Evolutionary conservation across 2,888 invertebrate species (phyloP).

Genomic region (Dicranocentrus wangi): DNA sequence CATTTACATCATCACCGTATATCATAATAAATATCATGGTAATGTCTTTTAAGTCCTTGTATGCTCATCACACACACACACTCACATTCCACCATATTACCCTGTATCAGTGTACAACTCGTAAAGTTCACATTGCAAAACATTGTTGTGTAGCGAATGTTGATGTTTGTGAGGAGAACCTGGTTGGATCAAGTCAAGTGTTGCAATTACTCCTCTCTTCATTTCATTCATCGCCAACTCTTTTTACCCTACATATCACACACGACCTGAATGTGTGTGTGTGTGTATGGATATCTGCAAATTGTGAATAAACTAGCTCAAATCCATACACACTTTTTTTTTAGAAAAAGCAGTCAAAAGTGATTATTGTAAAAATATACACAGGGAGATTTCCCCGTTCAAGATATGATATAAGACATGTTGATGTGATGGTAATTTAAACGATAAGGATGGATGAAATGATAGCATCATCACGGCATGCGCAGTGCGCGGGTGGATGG

Average conservation of each 20-base stretch:
- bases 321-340: constrained; percentile 19
- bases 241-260: constrained; percentile 37
- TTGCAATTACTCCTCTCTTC: constrained; percentile 48
- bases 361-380: constrained; percentile 18
- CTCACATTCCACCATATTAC: too few relatives aligned
- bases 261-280: not conserved
- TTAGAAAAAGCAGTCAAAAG: constrained; percentile 23
- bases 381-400: not conserved
- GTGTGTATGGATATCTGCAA: constrained; percentile 1
- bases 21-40: constrained; percentile 59
- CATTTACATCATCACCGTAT: constrained; percentile 59
- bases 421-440: constrained; percentile 19
- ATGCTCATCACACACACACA: constrained; percentile 25
- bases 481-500: constrained; percentile 39
- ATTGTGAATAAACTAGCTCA: too few relatives aligned
- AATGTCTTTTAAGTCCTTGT: constrained; percentile 55
- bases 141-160: not conserved
- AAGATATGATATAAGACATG: not conserved
- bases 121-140: too few relatives aligned
- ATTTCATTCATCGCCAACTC: constrained; percentile 41
- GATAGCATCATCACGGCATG: constrained; percentile 9
- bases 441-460: constrained; percentile 1
- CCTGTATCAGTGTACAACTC: not conserved
- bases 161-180: not conserved
- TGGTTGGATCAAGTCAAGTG: constrained; percentile 35